Conservation (phyloP, 1,140 invertebrate genomes). For the Forficula auricularia region DNA sequence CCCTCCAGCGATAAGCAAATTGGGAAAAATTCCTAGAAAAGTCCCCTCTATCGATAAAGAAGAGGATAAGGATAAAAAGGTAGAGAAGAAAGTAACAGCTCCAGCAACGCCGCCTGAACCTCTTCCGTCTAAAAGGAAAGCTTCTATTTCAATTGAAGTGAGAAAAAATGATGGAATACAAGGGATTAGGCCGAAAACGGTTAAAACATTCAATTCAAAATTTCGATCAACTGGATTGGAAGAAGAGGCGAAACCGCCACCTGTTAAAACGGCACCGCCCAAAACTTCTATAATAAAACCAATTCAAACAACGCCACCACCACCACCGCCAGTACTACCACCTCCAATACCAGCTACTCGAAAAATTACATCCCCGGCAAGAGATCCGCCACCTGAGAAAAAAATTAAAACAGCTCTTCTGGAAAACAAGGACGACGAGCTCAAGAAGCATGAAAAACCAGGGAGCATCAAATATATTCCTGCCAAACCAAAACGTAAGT, state of each 20-base stretch:
- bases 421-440: constrained; percentile 10
- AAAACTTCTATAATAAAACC: constrained; percentile 36
- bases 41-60: constrained; percentile 19
- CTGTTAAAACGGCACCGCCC: constrained; percentile 34
- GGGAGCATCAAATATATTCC: constrained; percentile 69
- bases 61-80: constrained; percentile 11
- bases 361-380: constrained; percentile 13
- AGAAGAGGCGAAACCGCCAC: constrained; percentile 61
- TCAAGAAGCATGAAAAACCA: constrained; percentile 39
- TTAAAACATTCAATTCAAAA: constrained; percentile 74
- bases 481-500: constrained; percentile 78
- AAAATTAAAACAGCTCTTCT: constrained; percentile 35
- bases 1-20: constrained; percentile 39
- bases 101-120: constrained; percentile 3
- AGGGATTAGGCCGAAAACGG: constrained; percentile 53
- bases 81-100: constrained; percentile 12
- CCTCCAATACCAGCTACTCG: constrained; percentile 3
- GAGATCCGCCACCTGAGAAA: constrained; percentile 44
- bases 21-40: constrained; percentile 61
- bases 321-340: constrained; percentile 10
- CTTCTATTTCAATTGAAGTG: constrained; percentile 61
- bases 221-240: constrained; percentile 70
- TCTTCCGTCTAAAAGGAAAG: constrained; percentile 39
- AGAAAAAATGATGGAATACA: constrained; percentile 42
- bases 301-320: constrained; percentile 28